Conservation (phyloP, 1,140 invertebrate species). For the Caenorhabditis brenneri region DNA sequence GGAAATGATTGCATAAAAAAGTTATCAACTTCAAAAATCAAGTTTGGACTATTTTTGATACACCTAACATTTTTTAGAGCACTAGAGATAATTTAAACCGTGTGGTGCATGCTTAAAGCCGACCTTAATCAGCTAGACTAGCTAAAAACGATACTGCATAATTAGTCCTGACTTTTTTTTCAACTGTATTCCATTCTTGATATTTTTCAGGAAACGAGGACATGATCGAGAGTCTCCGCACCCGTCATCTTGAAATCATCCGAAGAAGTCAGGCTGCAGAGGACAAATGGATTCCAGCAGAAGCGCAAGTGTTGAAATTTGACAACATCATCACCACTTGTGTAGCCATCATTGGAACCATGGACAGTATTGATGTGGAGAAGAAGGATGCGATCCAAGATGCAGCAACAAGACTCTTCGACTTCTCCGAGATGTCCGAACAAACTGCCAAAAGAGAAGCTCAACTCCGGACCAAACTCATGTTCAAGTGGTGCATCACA, state of each 20-base stretch:
- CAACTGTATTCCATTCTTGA: too few relatives aligned
- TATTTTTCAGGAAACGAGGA: slow-evolving; percentile 17
- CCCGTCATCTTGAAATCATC: slow-evolving; percentile 12
- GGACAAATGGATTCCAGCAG: slow-evolving; percentile 26
- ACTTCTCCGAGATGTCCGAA: slow-evolving; percentile 26
- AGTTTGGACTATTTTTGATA: too few relatives aligned
- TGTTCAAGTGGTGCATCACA: slow-evolving; percentile 42
- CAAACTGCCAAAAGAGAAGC: slow-evolving; percentile 15
- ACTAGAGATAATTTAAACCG: too few relatives aligned
- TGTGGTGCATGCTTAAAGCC: too few relatives aligned
- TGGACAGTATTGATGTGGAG: slow-evolving; percentile 32
- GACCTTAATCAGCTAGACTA: too few relatives aligned
- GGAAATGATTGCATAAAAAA: too few relatives aligned
- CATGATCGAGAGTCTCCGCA: background rate
- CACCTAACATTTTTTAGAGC: too few relatives aligned
- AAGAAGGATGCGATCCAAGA: background rate
- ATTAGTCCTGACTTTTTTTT: too few relatives aligned
- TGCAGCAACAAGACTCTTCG: background rate
- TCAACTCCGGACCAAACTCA: background rate
- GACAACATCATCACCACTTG: slow-evolving; percentile 18
- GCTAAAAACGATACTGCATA: too few relatives aligned
- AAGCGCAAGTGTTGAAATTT: background rate
- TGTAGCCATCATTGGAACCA: slow-evolving; percentile 40
- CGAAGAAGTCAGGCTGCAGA: slow-evolving; percentile 44
- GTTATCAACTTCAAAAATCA: too few relatives aligned